A percentile compares a stretch with the other conserved stretches of the same genome.
These are phyloP conservation scores for Epinephelus malabaricus DNA, from an alignment of 2,797 vertebrate species.

Conservation along the genomic window DNA sequence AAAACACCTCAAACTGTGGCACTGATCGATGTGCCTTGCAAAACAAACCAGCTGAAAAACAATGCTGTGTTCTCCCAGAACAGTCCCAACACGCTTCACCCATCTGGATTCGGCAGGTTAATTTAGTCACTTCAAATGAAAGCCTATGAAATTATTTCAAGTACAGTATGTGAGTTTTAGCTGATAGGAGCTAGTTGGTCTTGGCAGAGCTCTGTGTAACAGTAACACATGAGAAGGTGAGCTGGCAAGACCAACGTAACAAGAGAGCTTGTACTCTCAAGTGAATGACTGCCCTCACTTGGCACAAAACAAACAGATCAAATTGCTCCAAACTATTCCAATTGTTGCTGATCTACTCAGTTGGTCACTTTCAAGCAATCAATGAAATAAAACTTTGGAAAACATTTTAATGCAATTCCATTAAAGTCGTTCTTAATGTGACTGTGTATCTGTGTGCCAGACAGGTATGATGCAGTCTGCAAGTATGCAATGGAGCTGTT, in stretches of 20 bases:
- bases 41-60: conserved; percentile 31
- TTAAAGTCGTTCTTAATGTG: conserved; percentile 4
- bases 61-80: conserved; percentile 14
- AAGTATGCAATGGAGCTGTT: conserved; percentile 8
- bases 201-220: conserved; percentile 47
- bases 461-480: conserved; percentile 7
- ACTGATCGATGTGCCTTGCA: conserved; percentile 10
- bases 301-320: conserved; percentile 12
- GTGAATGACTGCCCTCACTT: conserved; percentile 45
- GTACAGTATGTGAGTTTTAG: conserved; percentile 29
- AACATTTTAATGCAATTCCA: conserved; percentile 3
- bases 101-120: conserved; percentile 39
- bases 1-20: background rate
- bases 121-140: conserved; percentile 30
- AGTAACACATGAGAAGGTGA: conserved; percentile 51
- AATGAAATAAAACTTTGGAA: conserved; percentile 5
- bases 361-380: conserved; percentile 25
- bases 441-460: conserved; percentile 15
- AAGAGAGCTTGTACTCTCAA: conserved; percentile 8
- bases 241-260: conserved; percentile 30
- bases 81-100: conserved; percentile 18
- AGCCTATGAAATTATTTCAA: conserved; percentile 39
- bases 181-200: conserved; percentile 31
- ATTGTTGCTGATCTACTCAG: conserved; percentile 18
- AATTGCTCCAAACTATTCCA: conserved; percentile 23